Conservation (phyloP, 2,113 vertebrate species). For the Odontophorus gujanensis region DNA sequence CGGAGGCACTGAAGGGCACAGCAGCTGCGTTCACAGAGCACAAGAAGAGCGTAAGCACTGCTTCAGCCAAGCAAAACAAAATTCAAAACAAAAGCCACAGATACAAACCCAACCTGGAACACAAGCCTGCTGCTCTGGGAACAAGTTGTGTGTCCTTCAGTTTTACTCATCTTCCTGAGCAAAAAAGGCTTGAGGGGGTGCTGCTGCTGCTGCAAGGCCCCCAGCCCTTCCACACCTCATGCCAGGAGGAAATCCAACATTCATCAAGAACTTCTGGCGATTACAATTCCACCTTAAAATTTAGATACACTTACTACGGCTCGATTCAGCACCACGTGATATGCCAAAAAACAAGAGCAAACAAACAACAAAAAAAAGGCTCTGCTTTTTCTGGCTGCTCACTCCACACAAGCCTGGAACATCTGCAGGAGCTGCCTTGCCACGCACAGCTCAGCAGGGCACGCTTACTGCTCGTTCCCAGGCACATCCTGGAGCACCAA, state of each 20-base stretch:
- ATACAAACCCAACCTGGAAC: constrained; percentile 13
- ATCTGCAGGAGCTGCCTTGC: constrained; percentile 12
- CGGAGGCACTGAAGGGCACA: constrained; percentile 18
- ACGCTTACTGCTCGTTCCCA: constrained; percentile 31
- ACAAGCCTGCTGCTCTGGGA: neutral
- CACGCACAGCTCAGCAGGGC: neutral
- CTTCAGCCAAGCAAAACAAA: neutral
- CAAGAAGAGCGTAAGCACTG: neutral
- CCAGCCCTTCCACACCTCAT: neutral
- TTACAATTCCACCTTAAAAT: neutral
- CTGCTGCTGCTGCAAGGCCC: neutral
- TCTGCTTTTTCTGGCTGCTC: neutral
- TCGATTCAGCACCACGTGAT: neutral
- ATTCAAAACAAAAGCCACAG: constrained; percentile 8
- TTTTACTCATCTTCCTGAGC: neutral
- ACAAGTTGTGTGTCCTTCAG: neutral
- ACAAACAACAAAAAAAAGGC: neutral
- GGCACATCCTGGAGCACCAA: neutral
- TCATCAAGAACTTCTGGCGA: neutral
- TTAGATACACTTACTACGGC: neutral
- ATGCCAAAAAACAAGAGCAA: neutral
- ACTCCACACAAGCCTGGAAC: neutral
- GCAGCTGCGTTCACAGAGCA: constrained; percentile 35
- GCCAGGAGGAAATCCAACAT: neutral
- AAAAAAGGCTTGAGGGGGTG: neutral